Conservation (phyloP, 2,797 vertebrate genomes). For the Lateolabrax maculatus region DNA sequence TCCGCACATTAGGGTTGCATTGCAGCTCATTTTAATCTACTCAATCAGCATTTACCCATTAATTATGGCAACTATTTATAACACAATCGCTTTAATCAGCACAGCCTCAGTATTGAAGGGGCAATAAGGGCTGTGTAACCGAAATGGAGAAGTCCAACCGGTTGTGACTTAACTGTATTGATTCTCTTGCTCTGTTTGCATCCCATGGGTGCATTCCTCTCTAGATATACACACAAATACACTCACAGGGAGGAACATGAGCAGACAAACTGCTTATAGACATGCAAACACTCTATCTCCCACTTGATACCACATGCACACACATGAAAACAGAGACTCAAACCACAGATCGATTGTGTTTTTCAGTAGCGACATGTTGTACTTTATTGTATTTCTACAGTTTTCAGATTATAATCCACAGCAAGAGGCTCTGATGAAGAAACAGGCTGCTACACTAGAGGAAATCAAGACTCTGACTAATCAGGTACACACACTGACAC, state of each 20-base stretch:
- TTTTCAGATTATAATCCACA: conserved; percentile 84
- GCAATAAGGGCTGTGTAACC: conserved; percentile 42
- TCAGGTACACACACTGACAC: conserved; percentile 82
- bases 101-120: conserved; percentile 47
- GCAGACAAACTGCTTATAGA: conserved; percentile 53
- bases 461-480: conserved; percentile 88
- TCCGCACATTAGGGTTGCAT: conserved; percentile 15
- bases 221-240: conserved; percentile 37
- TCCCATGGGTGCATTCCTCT: conserved; percentile 65
- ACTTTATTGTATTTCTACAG: conserved; percentile 77
- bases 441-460: conserved; percentile 89
- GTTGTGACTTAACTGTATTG: conserved; percentile 72
- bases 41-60: conserved; percentile 67
- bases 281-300: conserved; percentile 51
- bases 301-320: conserved; percentile 42
- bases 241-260: conserved; percentile 61
- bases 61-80: conserved; percentile 60
- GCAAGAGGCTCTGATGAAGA: conserved; percentile 91
- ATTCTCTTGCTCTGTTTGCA: conserved; percentile 75
- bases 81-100: conserved; percentile 67
- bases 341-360: conserved; percentile 55
- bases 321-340: conserved; percentile 20
- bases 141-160: conserved; percentile 61
- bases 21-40: conserved; percentile 46
- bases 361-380: conserved; percentile 38